Base-by-base conservation (phyloP, 2,888 invertebrate species). In the Philereme vetulata region DNA sequence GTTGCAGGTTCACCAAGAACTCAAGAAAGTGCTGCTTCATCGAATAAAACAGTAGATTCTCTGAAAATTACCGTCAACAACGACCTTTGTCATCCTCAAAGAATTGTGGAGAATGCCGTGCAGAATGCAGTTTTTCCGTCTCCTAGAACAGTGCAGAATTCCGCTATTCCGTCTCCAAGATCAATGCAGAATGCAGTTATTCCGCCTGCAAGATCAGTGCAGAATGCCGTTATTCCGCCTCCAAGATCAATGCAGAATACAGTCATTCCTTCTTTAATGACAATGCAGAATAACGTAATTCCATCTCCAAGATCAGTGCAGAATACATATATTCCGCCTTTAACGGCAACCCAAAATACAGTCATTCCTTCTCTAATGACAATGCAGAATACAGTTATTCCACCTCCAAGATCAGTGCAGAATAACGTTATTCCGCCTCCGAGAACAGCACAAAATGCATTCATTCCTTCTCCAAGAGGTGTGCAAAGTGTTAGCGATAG, bases 11-110 rank as follows among this genome's bases (percentile, higher is more conserved):
- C 43, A 33, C 46, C 11, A n/a, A 51, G 46, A 21, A 21, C 45
- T 43, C 38, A 55, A 60, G 38, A 55, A 21, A 33, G 5, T 36
- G 5, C 38, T 33, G 35, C 21, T 44, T n/a, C 11, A 21, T 36
- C 4, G 10, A 42, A 10, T 4, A n/a, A 0, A 42, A 11, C 32
- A 36, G 47, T 51, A 7, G 44, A 52, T 34, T 52, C 60, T 34
- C 35, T 60, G 40, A 49, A 38, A 45, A 60, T 56, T 46, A 60
- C 56, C 8, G 60, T 60, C n/a, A 38, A 56, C 5, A 60, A 53
- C n/a, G 34, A 56, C n/a, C 21, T 10, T 5, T 10, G 8, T n/a
- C 51, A 35, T 4, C 44, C 44, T 8, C 49, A n/a, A 33, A 44
- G 56, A 11, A 36, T 33, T 10, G 45, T 50, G 4, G 43, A 55